Base-by-base conservation (phyloP, 2,797 vertebrate species). In the Intellagama lesueurii region DNA sequence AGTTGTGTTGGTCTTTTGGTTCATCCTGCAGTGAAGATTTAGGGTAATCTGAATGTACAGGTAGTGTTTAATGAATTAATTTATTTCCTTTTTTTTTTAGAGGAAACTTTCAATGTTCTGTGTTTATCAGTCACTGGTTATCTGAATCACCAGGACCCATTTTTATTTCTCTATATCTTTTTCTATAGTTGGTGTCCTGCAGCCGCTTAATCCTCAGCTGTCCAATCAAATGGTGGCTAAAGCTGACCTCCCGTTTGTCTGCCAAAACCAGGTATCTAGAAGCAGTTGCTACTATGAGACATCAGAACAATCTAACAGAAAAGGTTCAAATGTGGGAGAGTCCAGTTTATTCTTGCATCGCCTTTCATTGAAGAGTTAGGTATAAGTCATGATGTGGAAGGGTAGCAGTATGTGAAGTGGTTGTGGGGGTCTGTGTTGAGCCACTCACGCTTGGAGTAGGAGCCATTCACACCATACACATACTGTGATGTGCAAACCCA, bases 201-300 rank as follows among this genome's bases (percentile, higher is more conserved):
- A 96, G 79, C 97, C 97, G 26, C 95, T 98, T 77, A 95, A 96
- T 91, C 97, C 97, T 0, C 95, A 97, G 4, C 82, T 97, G 88
- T 92, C 95, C 92, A 98, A 98, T 94, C 98, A 98, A 94, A 96
- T 96, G 95, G 89, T 95, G 26, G 95, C 76, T 78, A 95, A 94
- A 90, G 85, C 91, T 64, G 88, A 88, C 87, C 87, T 76, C 3
- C 30, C 1, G 1, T 52, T 64, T 0, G 0, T 92, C 90, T 90
- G 91, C 83, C 96, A 96, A 93, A 96, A 52, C 88, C 96, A 96
- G 97, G 97, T 97, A 96, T 92, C 8, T 30, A 1, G 60, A 85
- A 85, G 52, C 30, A 83, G 2, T 32, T 4, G 70, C 30, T 0
- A 35, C 4, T 72, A 28, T 83, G 76, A 89, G 24, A 47, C 26